Conservation (phyloP, 1,140 invertebrate species). For the Centruroides vittatus region DNA sequence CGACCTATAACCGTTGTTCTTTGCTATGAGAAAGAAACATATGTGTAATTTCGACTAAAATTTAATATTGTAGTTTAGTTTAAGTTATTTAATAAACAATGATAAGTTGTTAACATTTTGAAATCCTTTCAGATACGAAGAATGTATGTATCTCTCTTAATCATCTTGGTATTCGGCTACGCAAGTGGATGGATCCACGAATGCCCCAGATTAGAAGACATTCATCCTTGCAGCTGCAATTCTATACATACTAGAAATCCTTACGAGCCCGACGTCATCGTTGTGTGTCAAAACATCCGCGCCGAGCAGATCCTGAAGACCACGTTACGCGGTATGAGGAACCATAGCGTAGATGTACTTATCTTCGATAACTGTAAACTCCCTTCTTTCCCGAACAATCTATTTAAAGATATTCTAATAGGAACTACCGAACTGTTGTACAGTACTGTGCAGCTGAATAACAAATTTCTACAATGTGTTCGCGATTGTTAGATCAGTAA, state of each 20-base stretch:
- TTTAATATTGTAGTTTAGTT: too few relatives aligned
- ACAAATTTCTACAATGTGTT: conserved; percentile 16
- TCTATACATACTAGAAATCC: too few relatives aligned
- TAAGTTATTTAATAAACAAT: too few relatives aligned
- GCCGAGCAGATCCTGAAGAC: conserved; percentile 15
- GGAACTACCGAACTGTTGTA: conserved; percentile 21
- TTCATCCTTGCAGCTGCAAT: conserved; percentile 18
- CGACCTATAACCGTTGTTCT: too few relatives aligned
- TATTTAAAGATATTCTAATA: conserved; percentile 19
- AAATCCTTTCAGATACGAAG: too few relatives aligned
- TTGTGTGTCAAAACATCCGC: conserved; percentile 19
- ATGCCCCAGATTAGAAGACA: conserved; percentile 17
- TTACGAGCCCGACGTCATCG: conserved; percentile 12
- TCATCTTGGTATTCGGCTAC: too few relatives aligned
- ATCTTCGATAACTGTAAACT: conserved; percentile 20
- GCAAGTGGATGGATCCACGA: neutral
- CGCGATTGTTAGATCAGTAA: too few relatives aligned
- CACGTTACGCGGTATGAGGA: conserved; percentile 18
- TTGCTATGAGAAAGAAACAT: too few relatives aligned
- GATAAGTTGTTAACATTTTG: too few relatives aligned
- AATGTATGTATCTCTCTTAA: too few relatives aligned
- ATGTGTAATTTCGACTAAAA: too few relatives aligned
- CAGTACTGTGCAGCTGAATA: conserved; percentile 19
- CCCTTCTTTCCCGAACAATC: conserved; percentile 19
- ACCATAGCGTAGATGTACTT: conserved; percentile 17